phyloP scores from a whole-genome alignment of 2,888 invertebrate genomes.

The Ormia ochracea region DNA sequence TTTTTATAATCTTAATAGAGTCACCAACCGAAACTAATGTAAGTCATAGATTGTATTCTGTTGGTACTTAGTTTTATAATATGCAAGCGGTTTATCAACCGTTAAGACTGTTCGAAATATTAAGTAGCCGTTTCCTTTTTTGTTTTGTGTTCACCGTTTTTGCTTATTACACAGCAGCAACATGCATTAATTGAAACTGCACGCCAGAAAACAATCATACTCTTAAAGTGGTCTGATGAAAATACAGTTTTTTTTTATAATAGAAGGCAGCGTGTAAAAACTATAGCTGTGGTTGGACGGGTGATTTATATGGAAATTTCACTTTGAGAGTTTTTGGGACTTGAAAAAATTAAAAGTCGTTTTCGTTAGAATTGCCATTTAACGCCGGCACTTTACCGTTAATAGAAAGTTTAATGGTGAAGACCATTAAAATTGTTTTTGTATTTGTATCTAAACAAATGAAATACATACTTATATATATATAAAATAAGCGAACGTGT shows the following conservation, averaged over 20 bases:
- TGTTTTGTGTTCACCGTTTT: too few relatives aligned
- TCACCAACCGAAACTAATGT: conserved; percentile 66
- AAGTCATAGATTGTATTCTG: conserved; percentile 43
- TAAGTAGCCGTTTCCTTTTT: conserved; percentile 3
- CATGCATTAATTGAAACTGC: conserved; percentile 48
- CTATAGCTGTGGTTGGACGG: neutral
- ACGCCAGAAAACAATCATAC: conserved; percentile 32
- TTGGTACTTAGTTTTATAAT: conserved; percentile 28
- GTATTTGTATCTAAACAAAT: too few relatives aligned
- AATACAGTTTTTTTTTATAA: conserved; percentile 21
- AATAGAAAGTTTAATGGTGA: too few relatives aligned
- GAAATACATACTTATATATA: too few relatives aligned
- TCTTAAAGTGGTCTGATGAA: conserved; percentile 19
- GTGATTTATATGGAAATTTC: too few relatives aligned
- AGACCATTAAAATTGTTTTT: too few relatives aligned
- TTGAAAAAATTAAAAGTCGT: too few relatives aligned
- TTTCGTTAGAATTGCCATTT: too few relatives aligned
- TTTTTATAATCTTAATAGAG: conserved; percentile 60
- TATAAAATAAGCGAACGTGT: too few relatives aligned
- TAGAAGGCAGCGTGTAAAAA: neutral
- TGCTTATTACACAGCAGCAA: conserved; percentile 20
- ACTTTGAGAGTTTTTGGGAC: too few relatives aligned
- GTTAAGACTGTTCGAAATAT: conserved; percentile 42
- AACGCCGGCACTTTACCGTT: too few relatives aligned
- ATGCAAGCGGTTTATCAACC: conserved; percentile 60